These are phyloP conservation scores for Miltochrista miniata DNA, from an alignment of 2,888 invertebrate genomes.

Conservation along the genomic window DNA sequence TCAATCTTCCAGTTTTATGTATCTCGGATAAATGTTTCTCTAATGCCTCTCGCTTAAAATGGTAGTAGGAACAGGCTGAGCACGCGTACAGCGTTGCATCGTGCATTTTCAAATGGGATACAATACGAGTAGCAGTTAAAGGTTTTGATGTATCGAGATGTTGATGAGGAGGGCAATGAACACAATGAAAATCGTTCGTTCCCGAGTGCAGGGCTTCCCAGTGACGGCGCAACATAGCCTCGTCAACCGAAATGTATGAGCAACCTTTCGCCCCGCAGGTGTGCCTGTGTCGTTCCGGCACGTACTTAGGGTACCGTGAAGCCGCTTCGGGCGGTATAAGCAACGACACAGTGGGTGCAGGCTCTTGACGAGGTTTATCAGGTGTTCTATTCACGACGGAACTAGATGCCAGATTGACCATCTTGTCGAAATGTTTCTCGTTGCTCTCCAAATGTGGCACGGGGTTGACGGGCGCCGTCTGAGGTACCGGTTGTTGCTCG, in stretches of 20 bases:
- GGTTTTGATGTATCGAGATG: constrained; percentile 70
- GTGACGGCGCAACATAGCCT: constrained; percentile 88
- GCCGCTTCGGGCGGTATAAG: constrained; percentile 47
- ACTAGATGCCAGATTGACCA: constrained; percentile 92
- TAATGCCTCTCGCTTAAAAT: constrained; percentile 84
- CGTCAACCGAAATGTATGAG: constrained; percentile 88
- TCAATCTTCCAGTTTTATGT: constrained; percentile 80
- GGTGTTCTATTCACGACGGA: constrained; percentile 61
- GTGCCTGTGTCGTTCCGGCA: constrained; percentile 83
- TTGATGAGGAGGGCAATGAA: constrained; percentile 87
- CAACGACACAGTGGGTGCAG: constrained; percentile 13
- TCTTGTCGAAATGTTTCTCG: constrained; percentile 92
- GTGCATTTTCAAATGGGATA: constrained; percentile 90
- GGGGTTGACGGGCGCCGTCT: constrained; percentile 90
- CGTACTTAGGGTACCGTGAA: constrained; percentile 70
- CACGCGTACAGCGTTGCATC: constrained; percentile 89
- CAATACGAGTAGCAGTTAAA: constrained; percentile 84
- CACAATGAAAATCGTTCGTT: constrained; percentile 85
- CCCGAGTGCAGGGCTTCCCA: constrained; percentile 88
- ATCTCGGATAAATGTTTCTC: constrained; percentile 87
- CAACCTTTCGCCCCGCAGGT: constrained; percentile 89
- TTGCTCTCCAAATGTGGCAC: constrained; percentile 90
- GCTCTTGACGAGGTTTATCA: constrained; percentile 41
- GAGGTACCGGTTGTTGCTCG: constrained; percentile 85
- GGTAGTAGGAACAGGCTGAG: constrained; percentile 86